These are phyloP conservation scores for Pyxicephalus adspersus DNA, from an alignment of 2,113 vertebrate species.

Conservation along the genomic window DNA sequence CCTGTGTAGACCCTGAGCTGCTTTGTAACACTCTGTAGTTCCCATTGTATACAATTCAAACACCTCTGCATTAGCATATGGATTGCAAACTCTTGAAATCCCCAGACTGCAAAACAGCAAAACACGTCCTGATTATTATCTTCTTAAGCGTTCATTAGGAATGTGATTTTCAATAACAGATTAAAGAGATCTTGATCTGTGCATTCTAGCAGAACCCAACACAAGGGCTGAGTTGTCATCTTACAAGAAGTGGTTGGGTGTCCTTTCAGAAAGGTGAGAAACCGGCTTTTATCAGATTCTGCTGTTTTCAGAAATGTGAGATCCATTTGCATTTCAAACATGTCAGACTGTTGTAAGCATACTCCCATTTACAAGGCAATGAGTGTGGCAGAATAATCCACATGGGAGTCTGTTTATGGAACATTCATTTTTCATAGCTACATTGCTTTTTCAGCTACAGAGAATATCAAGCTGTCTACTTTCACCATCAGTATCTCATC, in stretches of 20 bases:
- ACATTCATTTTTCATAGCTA: conserved; percentile 11
- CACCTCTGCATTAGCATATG: conserved; percentile 20
- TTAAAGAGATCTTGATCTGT: conserved; percentile 52
- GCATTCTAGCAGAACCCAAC: conserved; percentile 39
- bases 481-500: too few relatives aligned
- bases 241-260: conserved; percentile 40
- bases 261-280: conserved; percentile 51
- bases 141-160: conserved; percentile 47
- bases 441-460: conserved; percentile 4
- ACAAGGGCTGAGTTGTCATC: conserved; percentile 49
- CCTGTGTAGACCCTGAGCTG: not conserved
- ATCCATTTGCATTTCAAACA: conserved; percentile 55
- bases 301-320: conserved; percentile 15
- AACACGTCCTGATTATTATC: conserved; percentile 42
- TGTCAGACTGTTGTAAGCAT: conserved; percentile 17
- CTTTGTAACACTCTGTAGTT: conserved; percentile 9
- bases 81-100: conserved; percentile 22
- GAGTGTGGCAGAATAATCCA: conserved; percentile 30
- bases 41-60: not conserved
- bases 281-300: conserved; percentile 51
- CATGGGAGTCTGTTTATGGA: not conserved
- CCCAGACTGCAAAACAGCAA: conserved; percentile 38
- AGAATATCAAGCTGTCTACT: not conserved
- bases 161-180: conserved; percentile 49
- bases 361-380: conserved; percentile 34